Evolutionary conservation across 2,797 vertebrate genomes (phyloP), one percentile per base, ranked within the genome.

Genomic region (Hippocampus kuda): DNA sequence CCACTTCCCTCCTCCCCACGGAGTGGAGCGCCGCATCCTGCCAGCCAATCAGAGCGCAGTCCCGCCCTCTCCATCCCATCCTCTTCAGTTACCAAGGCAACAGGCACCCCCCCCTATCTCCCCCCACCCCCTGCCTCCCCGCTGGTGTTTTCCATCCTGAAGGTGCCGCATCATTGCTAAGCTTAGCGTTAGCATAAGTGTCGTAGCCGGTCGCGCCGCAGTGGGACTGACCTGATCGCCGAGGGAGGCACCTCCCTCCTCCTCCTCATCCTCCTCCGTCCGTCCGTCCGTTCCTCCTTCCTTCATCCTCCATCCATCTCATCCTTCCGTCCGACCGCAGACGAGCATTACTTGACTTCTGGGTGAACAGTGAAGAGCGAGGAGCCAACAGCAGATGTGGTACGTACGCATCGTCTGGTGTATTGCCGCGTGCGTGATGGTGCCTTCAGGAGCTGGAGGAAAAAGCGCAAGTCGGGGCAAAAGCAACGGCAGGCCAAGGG

Each of bases 51-150:
- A 88, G 81, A 91, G 87, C 85, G 77, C 2, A 89, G 84, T 88
- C 90, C 90, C 90, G 90, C 88, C 94, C 87, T 77, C 93, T 91
- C 89, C 92, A 93, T 94, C 95, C 95, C 92, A 92, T 93, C 94
- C 81, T 85, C 81, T 44, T 91, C 89, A 70, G 94, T 97, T 92
- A 90, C 94, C 91, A 93, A 87, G 88, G 95, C 90, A 95, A 99
- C 96, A 92, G 89, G 90, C 42, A 7, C n/a, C 56, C 46, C 54
- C 38, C 6, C 4, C 16, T 9, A 41, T 0, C 20, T 1, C 27
- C 61, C 16, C 42, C 15, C n/a, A n/a, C 64, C 4, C 16, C 8
- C 48, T 9, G n/a, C n/a, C 61, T 46, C 66, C 53, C 76, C 49
- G 69, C n/a, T 62, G 72, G 70, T 74, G 68, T 76, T 72, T 77